Base-by-base conservation (phyloP, 2,888 invertebrate species). In the Dryococelus australis region DNA sequence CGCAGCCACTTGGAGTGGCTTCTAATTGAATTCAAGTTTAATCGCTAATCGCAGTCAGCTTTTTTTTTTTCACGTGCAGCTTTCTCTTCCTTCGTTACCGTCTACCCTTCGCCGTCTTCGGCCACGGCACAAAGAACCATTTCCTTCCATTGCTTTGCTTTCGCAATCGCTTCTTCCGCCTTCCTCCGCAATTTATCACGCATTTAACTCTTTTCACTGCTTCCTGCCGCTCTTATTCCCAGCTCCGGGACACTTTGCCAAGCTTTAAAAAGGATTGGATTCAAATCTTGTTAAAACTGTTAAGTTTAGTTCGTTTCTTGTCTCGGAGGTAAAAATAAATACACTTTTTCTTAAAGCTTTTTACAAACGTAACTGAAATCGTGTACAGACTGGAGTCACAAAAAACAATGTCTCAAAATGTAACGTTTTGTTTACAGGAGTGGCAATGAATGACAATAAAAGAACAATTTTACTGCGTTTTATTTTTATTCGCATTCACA, bases 191-290 rank as follows among this genome's bases (percentile, higher is more conserved):
- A 87, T 87, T 87, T 87, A 87, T 85, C 87, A 87, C 85, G 87
- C 85, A 87, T 87, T 87, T 85, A 87, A 87, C 85, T 80, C 53
- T 81, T 51, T 79, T 85, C 87, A 81, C 85, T 85, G 87, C 85
- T 85, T 78, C 85, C 35, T 85, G 35, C 16, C 35, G 87, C 51
- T 28, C 81, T 85, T 85, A 35, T 85, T 85, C 85, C 53, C 43
- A 28, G 85, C 85, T 26, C 47, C 85, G 20, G 35, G 43, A 43
- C 86, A 86, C 51, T 86, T 86, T 86, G 86, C 53, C 53, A 83
- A 20, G 87, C 87, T 87, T 85, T 81, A 87, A 51, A 85, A 43
- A 85, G 85, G 83, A 87, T 85, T 87, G 87, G 85, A 87, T 87
- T 87, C 80, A 83, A 83, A 83, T 83, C 83, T 35, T 83, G 65